Conservation (phyloP, 2,113 vertebrate genomes). For the Uria lomvia region DNA sequence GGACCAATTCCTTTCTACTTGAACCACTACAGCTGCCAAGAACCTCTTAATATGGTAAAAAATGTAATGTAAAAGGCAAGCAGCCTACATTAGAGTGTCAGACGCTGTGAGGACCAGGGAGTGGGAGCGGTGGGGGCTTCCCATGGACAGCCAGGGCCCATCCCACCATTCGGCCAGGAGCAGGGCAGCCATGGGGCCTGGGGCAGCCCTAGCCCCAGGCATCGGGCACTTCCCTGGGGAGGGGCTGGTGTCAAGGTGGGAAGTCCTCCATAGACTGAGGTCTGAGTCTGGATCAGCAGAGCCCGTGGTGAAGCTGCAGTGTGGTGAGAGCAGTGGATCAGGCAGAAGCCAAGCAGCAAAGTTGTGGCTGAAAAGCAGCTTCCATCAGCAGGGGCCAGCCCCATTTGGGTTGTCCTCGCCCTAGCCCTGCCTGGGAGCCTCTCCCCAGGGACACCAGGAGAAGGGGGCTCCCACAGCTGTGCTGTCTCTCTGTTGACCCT, state of each 20-base stretch:
- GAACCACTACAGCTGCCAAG: neutral
- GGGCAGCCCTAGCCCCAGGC: neutral
- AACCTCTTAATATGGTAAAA: slow-evolving; percentile 26
- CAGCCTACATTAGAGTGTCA: neutral
- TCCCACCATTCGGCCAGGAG: neutral
- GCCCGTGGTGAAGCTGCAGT: neutral
- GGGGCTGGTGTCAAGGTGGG: neutral
- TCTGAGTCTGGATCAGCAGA: neutral
- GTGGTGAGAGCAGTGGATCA: neutral
- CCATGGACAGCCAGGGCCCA: neutral
- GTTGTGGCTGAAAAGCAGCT: neutral
- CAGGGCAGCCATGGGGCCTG: neutral
- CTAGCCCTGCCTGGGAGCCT: fast-evolving
- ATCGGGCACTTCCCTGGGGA: fast-evolving
- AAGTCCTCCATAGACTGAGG: neutral
- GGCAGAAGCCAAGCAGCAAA: neutral
- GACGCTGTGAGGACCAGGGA: neutral
- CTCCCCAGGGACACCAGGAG: neutral
- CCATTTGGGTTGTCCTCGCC: fast-evolving
- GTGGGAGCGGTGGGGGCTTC: neutral
- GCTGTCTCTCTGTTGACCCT: neutral
- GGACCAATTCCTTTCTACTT: slow-evolving; percentile 25
- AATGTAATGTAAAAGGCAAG: neutral
- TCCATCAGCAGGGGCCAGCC: fast-evolving
- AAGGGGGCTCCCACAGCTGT: neutral